Base-by-base conservation (phyloP, 1,140 invertebrate species). In the Drosophila navojoa region DNA sequence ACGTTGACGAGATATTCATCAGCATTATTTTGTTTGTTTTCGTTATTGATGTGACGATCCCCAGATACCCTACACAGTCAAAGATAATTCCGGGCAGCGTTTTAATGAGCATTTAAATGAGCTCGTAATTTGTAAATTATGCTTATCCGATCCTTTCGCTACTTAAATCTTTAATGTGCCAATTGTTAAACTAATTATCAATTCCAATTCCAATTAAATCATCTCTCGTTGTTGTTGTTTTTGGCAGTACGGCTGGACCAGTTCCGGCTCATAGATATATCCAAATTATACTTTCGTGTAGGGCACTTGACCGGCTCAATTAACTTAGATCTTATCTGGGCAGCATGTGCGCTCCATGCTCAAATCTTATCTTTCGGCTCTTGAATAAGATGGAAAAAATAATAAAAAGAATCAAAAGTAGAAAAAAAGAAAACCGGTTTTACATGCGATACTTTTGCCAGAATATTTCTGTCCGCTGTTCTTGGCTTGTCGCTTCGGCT, bases 241-340 rank as follows among this genome's bases (percentile, higher is more conserved):
- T 64, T 50, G 22, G 49, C 2, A 50, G n/a, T 15, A 27, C 6
- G 22, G 22, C 42, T 44, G 19, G 22, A 64, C 58, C 42, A 84
- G 74, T 77, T 78, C 54, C 79, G 78, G 70, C 71, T 77, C 50
- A 53, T 32, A 61, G 16, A n/a, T 64, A n/a, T 64, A 16, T 38
- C 25, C 49, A 58, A 35, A 67, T n/a, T 71, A 42, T 71, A 19
- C 15, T 70, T 66, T 40, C 49, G 52, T 54, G 53, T 71, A 79
- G 79, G 76, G 71, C 81, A 85, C 81, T 79, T 78, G 73, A 70
- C 70, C 35, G 74, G 50, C 82, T 89, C 82, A 86, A 82, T 82
- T 82, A 77, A 89, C 82, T 86, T 74, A 64, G 82, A 82, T 86
- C 76, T 77, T 76, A 86, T 86, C 82, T 76, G 22, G 68, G 54